Base-by-base conservation (phyloP, 2,113 vertebrate genomes). In the Tragelaphus scriptus region DNA sequence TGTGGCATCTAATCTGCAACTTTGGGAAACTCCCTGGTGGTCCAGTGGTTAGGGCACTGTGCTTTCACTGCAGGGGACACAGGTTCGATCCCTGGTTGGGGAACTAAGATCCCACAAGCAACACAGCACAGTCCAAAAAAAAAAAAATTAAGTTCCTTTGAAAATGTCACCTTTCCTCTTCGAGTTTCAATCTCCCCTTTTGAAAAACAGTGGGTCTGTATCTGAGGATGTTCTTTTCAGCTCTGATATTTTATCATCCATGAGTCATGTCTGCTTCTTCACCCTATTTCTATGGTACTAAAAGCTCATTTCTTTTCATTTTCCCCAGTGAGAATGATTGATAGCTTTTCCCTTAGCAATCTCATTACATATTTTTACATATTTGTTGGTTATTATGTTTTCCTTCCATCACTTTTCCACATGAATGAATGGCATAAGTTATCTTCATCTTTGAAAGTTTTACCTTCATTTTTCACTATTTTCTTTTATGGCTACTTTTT, bases 351-450 rank as follows among this genome's bases (percentile, higher is more conserved):
- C 56, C 30, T 93, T 56, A 93, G 95, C 87, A 92, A 96, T 86
- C 56, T 96, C 91, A 95, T 97, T 91, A 97, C 26, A 81, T 84
- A 95, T 75, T 97, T 97, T 97, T 97, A 97, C 96, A 97, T 97
- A 97, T 94, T 94, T 97, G 87, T 75, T 97, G 58, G 77, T 95
- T 92, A 96, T 97, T 96, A 96, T 91, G 79, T 95, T 97, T 96
- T 85, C 91, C 68, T 93, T 93, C 91, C 25, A 56, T 96, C 79
- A 81, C 90, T 95, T 97, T 96, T 95, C 59, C 82, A 94, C 79
- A 81, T 88, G 81, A 97, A 96, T 96, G 90, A 95, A 85, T 16
- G n/a, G 25, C n/a, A 9, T 84, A 94, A 79, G 44, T 95, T 96
- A 86, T 86, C 68, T 80, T 94, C 91, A 95, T 95, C 85, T 96